Evolutionary conservation across 37 sponge, comb jelly and placozoan species (phyloP), one percentile per base, ranked within the genome.

Genomic region (Cliona cf. orientalis): DNA sequence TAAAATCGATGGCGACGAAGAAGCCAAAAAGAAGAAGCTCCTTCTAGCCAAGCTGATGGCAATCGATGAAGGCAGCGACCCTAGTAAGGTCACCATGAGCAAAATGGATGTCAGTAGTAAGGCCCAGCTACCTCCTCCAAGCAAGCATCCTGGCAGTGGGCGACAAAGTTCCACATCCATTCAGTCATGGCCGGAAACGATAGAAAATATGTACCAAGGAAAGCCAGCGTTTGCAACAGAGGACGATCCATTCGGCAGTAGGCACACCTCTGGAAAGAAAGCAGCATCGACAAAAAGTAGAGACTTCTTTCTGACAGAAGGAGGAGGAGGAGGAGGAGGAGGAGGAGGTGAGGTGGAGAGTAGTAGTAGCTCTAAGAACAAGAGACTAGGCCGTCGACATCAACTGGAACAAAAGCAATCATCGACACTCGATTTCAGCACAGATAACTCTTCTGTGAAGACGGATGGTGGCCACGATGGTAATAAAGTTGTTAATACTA

Each of bases 171-270:
- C 6, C 23, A 5, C 66, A 17, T 66, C 67, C 26, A 21, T 63
- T 33, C 21, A 49, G 0, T 74, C 63, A 2, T 65, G 56, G 74
- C 75, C 42, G 26, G 74, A 63, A 9, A 41, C 39, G 35, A 61
- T 90, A 2, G 86, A 91, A 71, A 95, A 95, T 70, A 66, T 95
- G 86, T 86, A 95, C 56, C 43, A 61, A 6, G 95, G 95, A 2
- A 69, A 63, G 56, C 95, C 95, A 41, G 91, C 95, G 9, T 43
- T 79, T 44, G 80, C 92, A 5, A 87, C 80, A 38, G 81, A 74
- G 5, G 80, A 91, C 34, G 91, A 94, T 64, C 89, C 88, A 41
- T 91, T 83, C 78, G 92, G 89, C 0, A 69, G 41, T n/a, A 66
- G 69, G 31, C 41, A 35, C 28, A 67, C 74, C 12, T 71, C 60